Base-by-base conservation (phyloP, 1,140 invertebrate species). In the Drosophila nannoptera region DNA sequence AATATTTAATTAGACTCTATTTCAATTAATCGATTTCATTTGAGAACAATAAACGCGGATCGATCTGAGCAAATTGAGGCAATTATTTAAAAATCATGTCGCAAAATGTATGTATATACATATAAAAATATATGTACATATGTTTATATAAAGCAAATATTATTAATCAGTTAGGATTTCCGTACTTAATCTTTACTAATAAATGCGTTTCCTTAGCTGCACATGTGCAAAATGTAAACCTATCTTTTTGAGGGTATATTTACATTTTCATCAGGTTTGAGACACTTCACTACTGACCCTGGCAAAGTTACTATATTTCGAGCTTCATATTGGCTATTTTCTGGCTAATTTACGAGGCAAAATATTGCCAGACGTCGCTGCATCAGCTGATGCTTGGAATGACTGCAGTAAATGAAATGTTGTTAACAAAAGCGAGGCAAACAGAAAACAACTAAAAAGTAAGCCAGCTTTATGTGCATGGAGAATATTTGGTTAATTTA, bases 21-120 rank as follows among this genome's bases (percentile, higher is more conserved):
- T 80, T 22, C 22, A 65, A 69, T 67, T 59, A 73, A 59, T 54
- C 53, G 46, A 73, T 78, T 73, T n/a, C 48, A 48, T 77, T 81
- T 62, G 65, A 9, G 61, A 14, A 22, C 43, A 45, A 45, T 22
- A 4, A 16, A 22, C 12, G 5, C 2, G 6, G 4, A 14, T 43
- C 12, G 43, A 50, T 45, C 6, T 63, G 16, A 22, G 22, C 0
- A 38, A 33, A 52, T 12, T 50, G 53, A 12, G 22, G 12, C 45
- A 56, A 16, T 49, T 63, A 16, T 50, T 68, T 69, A 22, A n/a
- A 42, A 0, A 55, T 49, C 16, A 5, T 43, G 36, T 55, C 12
- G 31, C 4, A 16, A 38, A 1, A 54, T 22, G n/a, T n/a, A n/a
- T n/a, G n/a, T n/a, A n/a, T n/a, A n/a, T n/a, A 45, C 33, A 43